Conservation (phyloP, 2,888 invertebrate genomes). For the Lumbricus terrestris region DNA sequence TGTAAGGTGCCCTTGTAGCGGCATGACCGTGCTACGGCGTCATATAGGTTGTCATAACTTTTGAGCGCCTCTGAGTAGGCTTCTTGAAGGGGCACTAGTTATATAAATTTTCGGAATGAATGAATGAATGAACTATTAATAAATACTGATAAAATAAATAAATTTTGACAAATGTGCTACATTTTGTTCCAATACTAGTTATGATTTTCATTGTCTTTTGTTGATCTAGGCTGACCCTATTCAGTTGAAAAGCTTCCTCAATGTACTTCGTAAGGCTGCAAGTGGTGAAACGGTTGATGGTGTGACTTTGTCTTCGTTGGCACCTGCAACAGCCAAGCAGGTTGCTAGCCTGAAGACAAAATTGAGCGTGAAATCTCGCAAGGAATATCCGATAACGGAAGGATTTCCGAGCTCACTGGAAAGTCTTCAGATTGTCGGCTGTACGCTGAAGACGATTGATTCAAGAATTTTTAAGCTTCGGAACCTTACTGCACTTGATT, state of each 20-base stretch:
- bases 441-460: constrained; percentile 51
- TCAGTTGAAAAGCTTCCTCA: constrained; percentile 51
- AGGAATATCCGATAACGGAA: constrained; percentile 53
- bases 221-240: constrained; percentile 52
- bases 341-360: constrained; percentile 49
- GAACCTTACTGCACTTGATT: constrained; percentile 44
- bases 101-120: too few species aligned
- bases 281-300: constrained; percentile 46
- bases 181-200: background rate
- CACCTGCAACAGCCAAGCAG: constrained; percentile 46
- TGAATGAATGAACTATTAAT: too few species aligned
- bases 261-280: constrained; percentile 44
- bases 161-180: background rate
- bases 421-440: constrained; percentile 45
- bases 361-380: constrained; percentile 43
- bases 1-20: too few species aligned
- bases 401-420: constrained; percentile 49
- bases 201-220: background rate
- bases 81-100: too few species aligned
- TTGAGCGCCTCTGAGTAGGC: too few species aligned
- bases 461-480: constrained; percentile 48
- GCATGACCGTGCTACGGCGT: too few species aligned
- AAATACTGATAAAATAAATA: background rate
- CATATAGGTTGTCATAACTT: too few species aligned
- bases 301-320: constrained; percentile 46